Percentiles rank a stretch among this genome's conserved stretches.
Evolutionary conservation across 1,140 invertebrate genomes (phyloP).

Genomic region (Brachionus sp.): DNA sequence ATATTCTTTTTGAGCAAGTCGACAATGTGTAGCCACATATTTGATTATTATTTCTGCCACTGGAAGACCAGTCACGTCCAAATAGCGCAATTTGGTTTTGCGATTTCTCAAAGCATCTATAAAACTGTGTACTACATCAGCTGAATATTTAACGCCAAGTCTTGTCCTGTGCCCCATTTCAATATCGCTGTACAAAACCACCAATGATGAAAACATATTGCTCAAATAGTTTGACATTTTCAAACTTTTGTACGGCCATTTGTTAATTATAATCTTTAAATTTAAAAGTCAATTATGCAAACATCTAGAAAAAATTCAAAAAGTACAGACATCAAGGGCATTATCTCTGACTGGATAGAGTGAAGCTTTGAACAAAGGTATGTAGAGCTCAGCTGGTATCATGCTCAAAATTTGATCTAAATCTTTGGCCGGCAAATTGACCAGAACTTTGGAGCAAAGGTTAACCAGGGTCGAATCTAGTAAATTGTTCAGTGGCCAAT

Average conservation of each 20-base stretch:
- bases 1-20: slow-evolving; percentile 45
- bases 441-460: slow-evolving; percentile 26
- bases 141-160: slow-evolving; percentile 36
- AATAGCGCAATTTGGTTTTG: slow-evolving; percentile 9
- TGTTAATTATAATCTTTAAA: slow-evolving; percentile 20
- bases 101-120: slow-evolving; percentile 36
- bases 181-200: slow-evolving; percentile 23
- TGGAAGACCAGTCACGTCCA: slow-evolving; percentile 36
- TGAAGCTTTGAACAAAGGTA: slow-evolving; percentile 33
- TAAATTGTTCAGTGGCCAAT: slow-evolving; percentile 28
- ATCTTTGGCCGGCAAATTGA: background rate
- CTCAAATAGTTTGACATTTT: slow-evolving; percentile 5
- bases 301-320: background rate
- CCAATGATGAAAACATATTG: slow-evolving; percentile 41
- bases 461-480: background rate
- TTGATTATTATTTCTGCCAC: slow-evolving; percentile 44
- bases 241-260: slow-evolving; percentile 27
- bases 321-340: slow-evolving; percentile 18
- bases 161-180: slow-evolving; percentile 43
- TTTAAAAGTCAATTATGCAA: background rate
- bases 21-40: slow-evolving; percentile 45
- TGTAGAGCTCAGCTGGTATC: slow-evolving; percentile 14
- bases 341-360: slow-evolving; percentile 22
- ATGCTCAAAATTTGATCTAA: slow-evolving; percentile 3
- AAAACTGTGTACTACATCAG: slow-evolving; percentile 44